Percentiles rank a stretch among this genome's conserved stretches.
Conservation (phyloP, 2,888 invertebrate genomes). For the Seira sanloemensis region DNA sequence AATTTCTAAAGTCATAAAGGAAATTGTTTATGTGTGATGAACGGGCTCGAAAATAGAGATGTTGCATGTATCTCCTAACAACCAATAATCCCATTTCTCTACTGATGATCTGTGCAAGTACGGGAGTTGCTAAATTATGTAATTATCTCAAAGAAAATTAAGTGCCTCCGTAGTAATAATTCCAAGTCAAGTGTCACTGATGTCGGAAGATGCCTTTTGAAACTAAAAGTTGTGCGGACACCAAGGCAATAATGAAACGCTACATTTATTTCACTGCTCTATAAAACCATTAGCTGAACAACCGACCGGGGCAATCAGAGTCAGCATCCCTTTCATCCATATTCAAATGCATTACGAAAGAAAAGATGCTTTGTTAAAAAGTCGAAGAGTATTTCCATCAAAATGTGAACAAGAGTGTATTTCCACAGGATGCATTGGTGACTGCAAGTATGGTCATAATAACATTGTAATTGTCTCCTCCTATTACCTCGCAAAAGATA, state of each 20-base stretch:
- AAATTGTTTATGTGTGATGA: not conserved
- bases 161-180: slow-evolving; percentile 46
- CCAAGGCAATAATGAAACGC: too few relatives aligned
- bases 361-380: too few relatives aligned
- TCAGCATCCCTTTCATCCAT: too few relatives aligned
- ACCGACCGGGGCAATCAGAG: too few relatives aligned
- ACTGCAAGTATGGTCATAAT: too few relatives aligned
- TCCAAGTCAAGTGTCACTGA: slow-evolving; percentile 20
- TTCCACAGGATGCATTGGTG: too few relatives aligned
- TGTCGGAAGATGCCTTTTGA: not conserved
- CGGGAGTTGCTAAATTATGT: slow-evolving; percentile 36
- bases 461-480: too few relatives aligned
- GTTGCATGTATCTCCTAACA: slow-evolving; percentile 2
- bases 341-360: too few relatives aligned
- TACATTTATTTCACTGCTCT: too few relatives aligned
- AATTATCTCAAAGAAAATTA: slow-evolving; percentile 47
- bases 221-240: not conserved
- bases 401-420: too few relatives aligned
- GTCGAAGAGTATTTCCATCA: too few relatives aligned
- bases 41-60: slow-evolving; percentile 45
- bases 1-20: not conserved
- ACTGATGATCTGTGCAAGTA: not conserved
- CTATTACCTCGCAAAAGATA: slow-evolving; percentile 43
- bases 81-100: not conserved
- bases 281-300: too few relatives aligned